Evolutionary conservation across 2,113 vertebrate species (phyloP).

Genomic region (Mirza zaza): DNA sequence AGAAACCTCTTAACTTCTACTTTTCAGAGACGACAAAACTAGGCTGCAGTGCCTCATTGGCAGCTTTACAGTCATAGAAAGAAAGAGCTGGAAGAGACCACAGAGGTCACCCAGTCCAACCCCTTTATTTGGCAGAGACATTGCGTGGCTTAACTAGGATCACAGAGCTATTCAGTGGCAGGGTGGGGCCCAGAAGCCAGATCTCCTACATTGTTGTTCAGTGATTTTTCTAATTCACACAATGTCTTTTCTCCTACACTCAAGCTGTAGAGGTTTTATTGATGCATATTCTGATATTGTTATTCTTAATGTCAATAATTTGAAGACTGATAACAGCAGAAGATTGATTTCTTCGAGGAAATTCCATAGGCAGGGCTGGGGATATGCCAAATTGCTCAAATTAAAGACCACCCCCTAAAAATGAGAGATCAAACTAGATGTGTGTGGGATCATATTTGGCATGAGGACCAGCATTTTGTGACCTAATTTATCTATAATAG

Average conservation of each 20-base stretch:
- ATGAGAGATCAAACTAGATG: neutral
- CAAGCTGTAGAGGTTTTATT: constrained; percentile 20
- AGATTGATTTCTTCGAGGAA: constrained; percentile 26
- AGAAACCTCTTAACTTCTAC: neutral
- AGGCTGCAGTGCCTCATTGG: neutral
- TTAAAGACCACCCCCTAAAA: neutral
- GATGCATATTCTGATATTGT: neutral
- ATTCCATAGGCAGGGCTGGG: neutral
- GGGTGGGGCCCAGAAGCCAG: neutral
- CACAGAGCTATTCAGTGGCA: neutral
- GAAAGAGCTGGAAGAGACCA: neutral
- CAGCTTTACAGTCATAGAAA: constrained; percentile 12
- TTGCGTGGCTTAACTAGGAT: neutral
- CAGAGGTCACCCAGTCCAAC: neutral
- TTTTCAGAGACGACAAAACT: neutral
- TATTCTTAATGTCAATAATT: constrained; percentile 23
- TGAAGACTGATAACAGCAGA: neutral
- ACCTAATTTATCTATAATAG: neutral
- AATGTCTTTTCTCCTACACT: neutral
- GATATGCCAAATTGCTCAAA: neutral
- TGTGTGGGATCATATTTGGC: neutral
- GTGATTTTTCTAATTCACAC: neutral
- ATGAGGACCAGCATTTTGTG: neutral
- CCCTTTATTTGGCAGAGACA: neutral
- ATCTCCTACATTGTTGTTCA: neutral